Evolutionary conservation across 2,113 vertebrate genomes (phyloP), one percentile per base, ranked within the genome.

Genomic region (Turdus rufiventris): DNA sequence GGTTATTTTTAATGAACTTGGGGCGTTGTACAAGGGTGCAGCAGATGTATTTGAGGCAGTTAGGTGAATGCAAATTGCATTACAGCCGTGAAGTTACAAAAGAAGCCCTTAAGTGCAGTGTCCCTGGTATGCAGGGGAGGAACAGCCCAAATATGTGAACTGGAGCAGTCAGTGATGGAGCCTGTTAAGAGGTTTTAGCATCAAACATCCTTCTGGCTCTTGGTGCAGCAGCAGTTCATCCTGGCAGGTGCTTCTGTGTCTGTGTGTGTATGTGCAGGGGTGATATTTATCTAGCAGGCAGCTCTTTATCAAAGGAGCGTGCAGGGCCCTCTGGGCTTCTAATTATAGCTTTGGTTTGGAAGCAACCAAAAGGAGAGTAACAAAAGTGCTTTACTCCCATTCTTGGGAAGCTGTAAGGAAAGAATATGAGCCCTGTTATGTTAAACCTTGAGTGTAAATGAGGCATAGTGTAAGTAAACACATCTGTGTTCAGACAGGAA

Each of bases 381-480:
- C 89, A 96, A 95, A 96, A 91, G 88, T 5, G 2, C 78, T 89
- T 79, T 85, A 62, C 33, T 75, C 63, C 42, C 2, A 3, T 25
- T 63, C 72, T 89, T 75, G 85, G 81, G 83, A 78, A 96, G 84
- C 88, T 36, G 31, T 56, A 70, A 92, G 67, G 73, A 61, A 81
- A 91, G 86, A 83, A 89, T 95, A 92, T 43, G 74, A 92, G 91
- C 73, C 91, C 76, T 91, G 92, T 96, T 94, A 29, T 48, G 92
- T 97, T 96, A 96, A 97, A 97, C 95, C 96, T 97, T 91, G 87
- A 54, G 92, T 45, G 89, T 96, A 96, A 97, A 97, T 96, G 93
- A 98, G 94, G 96, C 91, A 50, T 73, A 82, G 96, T 98, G 97
- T 94, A 97, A 98, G 96, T 98, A 98, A 98, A 97, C 96, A 98